Conservation (phyloP, 2,113 vertebrate genomes). For the Aegithalos caudatus region DNA sequence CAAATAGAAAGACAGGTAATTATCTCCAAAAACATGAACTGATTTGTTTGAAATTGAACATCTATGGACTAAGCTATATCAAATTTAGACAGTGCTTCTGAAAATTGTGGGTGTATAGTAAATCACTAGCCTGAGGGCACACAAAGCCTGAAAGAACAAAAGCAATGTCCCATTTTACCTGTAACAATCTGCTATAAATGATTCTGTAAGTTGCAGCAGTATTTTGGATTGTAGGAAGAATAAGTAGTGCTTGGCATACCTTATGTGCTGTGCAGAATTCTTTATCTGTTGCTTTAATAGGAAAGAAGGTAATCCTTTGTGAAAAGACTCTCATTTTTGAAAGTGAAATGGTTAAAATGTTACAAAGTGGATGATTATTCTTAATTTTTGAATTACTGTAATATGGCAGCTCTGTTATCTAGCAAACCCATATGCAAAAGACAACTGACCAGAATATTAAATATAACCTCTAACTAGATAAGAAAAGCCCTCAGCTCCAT, state of each 20-base stretch:
- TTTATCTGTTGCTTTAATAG: not conserved
- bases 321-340: not conserved
- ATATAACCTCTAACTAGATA: not conserved
- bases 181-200: not conserved
- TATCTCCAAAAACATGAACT: conserved; percentile 25
- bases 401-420: conserved; percentile 1
- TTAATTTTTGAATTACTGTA: conserved; percentile 33
- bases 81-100: not conserved
- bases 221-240: conserved; percentile 11
- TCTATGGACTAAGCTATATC: not conserved
- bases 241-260: not conserved
- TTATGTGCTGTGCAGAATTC: not conserved
- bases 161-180: not conserved
- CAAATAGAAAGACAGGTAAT: conserved; percentile 55
- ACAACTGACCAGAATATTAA: conserved; percentile 8
- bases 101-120: not conserved
- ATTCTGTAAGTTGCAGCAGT: not conserved
- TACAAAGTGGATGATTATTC: not conserved
- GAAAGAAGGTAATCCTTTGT: conserved; percentile 1
- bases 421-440: not conserved
- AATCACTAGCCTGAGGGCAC: not conserved
- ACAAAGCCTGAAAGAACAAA: not conserved
- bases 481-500: not conserved
- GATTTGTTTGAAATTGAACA: conserved; percentile 5
- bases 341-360: conserved; percentile 34